A percentile compares a stretch with the other conserved stretches of the same genome.
phyloP scores from a whole-genome alignment of 2,888 invertebrate species.

The Nemurella pictetii region DNA sequence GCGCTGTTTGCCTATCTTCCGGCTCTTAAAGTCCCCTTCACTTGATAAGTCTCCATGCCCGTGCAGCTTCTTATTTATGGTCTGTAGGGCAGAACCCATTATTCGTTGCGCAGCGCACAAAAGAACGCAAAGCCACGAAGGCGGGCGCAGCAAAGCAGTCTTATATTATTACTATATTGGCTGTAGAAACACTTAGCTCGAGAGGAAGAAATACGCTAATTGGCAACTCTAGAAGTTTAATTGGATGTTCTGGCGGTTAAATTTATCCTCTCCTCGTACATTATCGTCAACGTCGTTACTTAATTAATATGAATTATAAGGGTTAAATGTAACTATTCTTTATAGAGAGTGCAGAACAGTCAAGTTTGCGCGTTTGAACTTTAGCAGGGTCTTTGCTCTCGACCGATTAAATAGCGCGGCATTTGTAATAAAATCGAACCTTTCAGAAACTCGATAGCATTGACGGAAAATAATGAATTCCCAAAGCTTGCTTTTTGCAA shows the following conservation, averaged over 20 bases:
- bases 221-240: constrained; percentile 32
- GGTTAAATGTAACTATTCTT: not conserved
- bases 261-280: constrained; percentile 22
- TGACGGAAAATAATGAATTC: not conserved
- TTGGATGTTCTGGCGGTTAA: constrained; percentile 32
- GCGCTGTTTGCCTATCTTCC: constrained; percentile 15
- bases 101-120: constrained; percentile 6
- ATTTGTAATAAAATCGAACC: not conserved
- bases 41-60: constrained; percentile 23
- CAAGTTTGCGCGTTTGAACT: not conserved
- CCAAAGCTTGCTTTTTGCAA: not conserved
- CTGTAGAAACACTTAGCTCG: constrained; percentile 2
- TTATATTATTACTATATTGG: constrained; percentile 28
- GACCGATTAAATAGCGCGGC: not conserved
- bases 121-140: not conserved
- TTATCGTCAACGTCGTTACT: constrained; percentile 17
- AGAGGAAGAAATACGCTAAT: constrained; percentile 33
- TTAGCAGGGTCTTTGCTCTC: not conserved
- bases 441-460: not conserved
- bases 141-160: not conserved
- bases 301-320: not conserved
- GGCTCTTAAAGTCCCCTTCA: constrained; percentile 26
- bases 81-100: constrained; percentile 25
- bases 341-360: not conserved
- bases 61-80: constrained; percentile 24